Percentiles rank a stretch among this genome's conserved stretches.
phyloP scores from a whole-genome alignment of 2,797 vertebrate species.

The Syngnathus acus region DNA sequence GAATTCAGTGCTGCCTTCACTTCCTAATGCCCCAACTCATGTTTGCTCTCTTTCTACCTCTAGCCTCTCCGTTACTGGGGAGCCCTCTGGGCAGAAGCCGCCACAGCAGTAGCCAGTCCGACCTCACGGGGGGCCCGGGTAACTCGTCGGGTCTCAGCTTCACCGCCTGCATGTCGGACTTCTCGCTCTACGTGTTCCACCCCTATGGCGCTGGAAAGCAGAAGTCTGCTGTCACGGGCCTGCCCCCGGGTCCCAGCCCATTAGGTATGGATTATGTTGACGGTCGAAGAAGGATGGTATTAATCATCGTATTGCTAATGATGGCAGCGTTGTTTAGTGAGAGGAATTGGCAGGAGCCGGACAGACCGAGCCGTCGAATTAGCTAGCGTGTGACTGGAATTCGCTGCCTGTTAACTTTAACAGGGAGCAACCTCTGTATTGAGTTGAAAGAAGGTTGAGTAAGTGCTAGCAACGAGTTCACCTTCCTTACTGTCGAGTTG shows the following conservation, averaged over 20 bases:
- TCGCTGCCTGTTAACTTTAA: not conserved
- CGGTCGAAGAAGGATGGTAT: not conserved
- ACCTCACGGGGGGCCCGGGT: constrained; percentile 78
- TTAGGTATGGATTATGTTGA: constrained; percentile 34
- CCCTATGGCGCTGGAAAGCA: constrained; percentile 97
- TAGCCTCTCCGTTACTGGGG: constrained; percentile 76
- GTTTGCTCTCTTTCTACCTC: constrained; percentile 3
- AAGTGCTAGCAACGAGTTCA: no score
- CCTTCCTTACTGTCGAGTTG: no score
- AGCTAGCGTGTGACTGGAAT: not conserved
- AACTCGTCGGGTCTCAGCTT: constrained; percentile 96
- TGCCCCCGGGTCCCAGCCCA: constrained; percentile 74
- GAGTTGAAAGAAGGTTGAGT: not conserved
- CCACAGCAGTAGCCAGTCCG: constrained; percentile 96
- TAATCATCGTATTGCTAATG: not conserved
- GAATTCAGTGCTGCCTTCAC: not conserved
- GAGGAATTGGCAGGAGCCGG: not conserved
- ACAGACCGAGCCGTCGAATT: not conserved
- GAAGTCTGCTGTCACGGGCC: constrained; percentile 84
- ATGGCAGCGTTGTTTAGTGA: not conserved
- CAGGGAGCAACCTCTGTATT: not conserved
- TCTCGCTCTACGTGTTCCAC: constrained; percentile 96
- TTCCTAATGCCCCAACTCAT: not conserved
- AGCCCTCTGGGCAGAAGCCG: constrained; percentile 89
- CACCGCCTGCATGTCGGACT: constrained; percentile 98